A percentile compares a stretch with the other conserved stretches of the same genome.
These are phyloP conservation scores for Panurus biarmicus DNA, from an alignment of 2,113 vertebrate species.

Conservation along the genomic window DNA sequence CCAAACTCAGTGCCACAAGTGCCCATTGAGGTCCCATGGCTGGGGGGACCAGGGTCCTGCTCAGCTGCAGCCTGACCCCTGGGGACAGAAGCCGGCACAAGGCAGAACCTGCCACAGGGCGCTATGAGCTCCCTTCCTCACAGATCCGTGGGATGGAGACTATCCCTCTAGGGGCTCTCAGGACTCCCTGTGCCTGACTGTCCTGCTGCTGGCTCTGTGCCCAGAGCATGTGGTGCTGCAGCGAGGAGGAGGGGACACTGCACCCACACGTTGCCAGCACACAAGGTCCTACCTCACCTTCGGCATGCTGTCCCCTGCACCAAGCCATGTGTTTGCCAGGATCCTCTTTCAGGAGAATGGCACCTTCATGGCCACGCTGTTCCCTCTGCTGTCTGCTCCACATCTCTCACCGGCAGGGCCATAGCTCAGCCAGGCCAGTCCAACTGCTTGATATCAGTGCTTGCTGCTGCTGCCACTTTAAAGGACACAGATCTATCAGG, in stretches of 20 bases:
- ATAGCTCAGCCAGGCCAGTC: rapidly evolving
- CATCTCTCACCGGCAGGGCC: rapidly evolving
- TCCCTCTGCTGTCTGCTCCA: rapidly evolving
- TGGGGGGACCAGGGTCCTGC: neutral
- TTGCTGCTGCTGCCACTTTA: neutral
- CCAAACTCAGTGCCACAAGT: neutral
- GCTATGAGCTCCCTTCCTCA: rapidly evolving
- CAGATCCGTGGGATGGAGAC: too few relatives aligned
- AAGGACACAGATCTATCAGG: neutral
- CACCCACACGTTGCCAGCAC: neutral
- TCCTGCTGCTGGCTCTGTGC: rapidly evolving
- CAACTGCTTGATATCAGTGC: neutral
- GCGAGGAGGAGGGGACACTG: rapidly evolving
- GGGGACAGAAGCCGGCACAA: rapidly evolving
- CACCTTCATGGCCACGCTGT: rapidly evolving
- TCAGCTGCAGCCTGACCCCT: neutral
- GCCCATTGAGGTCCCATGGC: rapidly evolving
- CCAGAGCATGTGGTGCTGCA: rapidly evolving
- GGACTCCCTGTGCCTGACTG: rapidly evolving
- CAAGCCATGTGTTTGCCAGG: neutral
- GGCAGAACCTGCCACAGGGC: neutral
- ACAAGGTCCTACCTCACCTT: rapidly evolving
- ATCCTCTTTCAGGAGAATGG: neutral
- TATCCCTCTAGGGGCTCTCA: rapidly evolving
- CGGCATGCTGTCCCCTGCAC: rapidly evolving